These are phyloP conservation scores for Zeuzera pyrina DNA, from an alignment of 2,888 invertebrate species.

Conservation along the genomic window DNA sequence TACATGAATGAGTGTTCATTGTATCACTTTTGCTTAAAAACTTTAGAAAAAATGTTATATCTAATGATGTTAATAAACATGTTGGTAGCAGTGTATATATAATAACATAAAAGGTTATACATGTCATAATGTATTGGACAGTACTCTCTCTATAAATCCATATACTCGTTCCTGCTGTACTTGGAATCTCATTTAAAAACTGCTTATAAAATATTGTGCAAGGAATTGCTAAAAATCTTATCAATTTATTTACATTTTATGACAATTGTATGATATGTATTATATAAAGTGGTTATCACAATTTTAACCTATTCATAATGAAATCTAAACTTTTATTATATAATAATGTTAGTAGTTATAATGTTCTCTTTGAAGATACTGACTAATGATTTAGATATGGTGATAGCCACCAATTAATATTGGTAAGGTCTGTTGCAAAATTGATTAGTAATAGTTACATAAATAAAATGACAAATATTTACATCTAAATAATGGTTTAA, in stretches of 20 bases:
- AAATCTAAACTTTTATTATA: constrained; percentile 12
- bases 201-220: constrained; percentile 7
- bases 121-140: no score
- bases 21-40: constrained; percentile 38
- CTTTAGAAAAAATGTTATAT: constrained; percentile 17
- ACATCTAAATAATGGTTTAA: constrained; percentile 12
- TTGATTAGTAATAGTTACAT: constrained; percentile 26
- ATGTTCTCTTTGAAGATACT: constrained; percentile 52
- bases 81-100: constrained; percentile 8
- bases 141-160: background rate
- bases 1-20: constrained; percentile 61
- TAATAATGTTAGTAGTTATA: no score
- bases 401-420: constrained; percentile 45
- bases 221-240: constrained; percentile 7
- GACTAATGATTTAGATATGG: constrained; percentile 42
- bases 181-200: constrained; percentile 29
- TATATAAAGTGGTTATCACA: constrained; percentile 10
- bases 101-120: no score
- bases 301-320: background rate
- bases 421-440: constrained; percentile 57
- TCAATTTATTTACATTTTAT: constrained; percentile 13
- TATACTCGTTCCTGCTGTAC: constrained; percentile 11
- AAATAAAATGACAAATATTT: constrained; percentile 23
- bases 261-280: constrained; percentile 15
- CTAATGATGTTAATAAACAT: constrained; percentile 1